Conservation (phyloP, 2,888 invertebrate genomes). For the Auanema sp. region DNA sequence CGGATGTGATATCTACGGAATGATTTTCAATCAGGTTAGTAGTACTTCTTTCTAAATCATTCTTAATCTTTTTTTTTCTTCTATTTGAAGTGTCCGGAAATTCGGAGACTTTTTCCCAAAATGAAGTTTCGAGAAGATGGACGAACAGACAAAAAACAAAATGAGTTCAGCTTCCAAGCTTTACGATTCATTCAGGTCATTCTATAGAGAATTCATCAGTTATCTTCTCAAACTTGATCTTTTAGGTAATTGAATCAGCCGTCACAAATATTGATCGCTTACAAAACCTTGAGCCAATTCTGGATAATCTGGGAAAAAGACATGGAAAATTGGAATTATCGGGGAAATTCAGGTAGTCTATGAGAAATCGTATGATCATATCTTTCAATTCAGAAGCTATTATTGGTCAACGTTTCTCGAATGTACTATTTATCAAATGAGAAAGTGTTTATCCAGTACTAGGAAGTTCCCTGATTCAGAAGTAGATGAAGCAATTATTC, state of each 20-base stretch:
- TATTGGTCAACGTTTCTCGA: constrained; percentile 58
- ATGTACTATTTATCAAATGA: constrained; percentile 49
- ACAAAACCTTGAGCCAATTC: constrained; percentile 42
- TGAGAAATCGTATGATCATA: not conserved
- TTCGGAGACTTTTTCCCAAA: constrained; percentile 49
- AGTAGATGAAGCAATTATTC: constrained; percentile 47
- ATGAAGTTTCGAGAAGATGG: constrained; percentile 42
- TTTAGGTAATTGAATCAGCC: constrained; percentile 53
- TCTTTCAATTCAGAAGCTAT: constrained; percentile 41
- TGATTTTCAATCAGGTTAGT: constrained; percentile 59
- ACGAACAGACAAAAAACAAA: constrained; percentile 47
- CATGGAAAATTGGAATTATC: constrained; percentile 57
- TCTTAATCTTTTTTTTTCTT: constrained; percentile 9
- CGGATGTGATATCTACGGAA: constrained; percentile 52
- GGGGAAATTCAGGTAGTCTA: constrained; percentile 36
- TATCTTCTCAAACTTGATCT: constrained; percentile 5
- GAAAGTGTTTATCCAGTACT: constrained; percentile 32
- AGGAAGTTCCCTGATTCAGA: constrained; percentile 38
- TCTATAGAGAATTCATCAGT: not conserved
- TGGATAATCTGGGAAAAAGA: constrained; percentile 55
- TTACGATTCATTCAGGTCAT: constrained; percentile 55
- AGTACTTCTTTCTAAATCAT: constrained; percentile 6
- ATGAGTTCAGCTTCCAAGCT: constrained; percentile 56
- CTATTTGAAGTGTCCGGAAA: constrained; percentile 44
- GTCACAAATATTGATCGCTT: constrained; percentile 46